phyloP scores from a whole-genome alignment of 2,113 vertebrate species.

The Tupaia tana region DNA sequence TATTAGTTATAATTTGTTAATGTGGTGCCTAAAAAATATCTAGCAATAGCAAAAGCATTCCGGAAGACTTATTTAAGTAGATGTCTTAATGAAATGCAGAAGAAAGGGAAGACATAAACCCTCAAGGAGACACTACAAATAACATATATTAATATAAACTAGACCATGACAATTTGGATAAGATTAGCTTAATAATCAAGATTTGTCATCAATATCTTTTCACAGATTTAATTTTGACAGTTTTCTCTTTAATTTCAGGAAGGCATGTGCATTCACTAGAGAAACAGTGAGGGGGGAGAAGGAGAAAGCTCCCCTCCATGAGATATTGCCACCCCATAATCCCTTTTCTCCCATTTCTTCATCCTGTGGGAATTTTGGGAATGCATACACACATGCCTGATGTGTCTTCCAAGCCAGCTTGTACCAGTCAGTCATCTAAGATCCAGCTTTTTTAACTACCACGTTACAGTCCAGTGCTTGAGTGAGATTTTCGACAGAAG shows the following conservation, averaged over 20 bases:
- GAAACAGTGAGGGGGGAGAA: too few species aligned
- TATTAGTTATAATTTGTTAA: conserved; percentile 23
- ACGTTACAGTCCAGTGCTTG: too few species aligned
- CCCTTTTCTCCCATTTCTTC: too few species aligned
- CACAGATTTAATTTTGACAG: conserved; percentile 19
- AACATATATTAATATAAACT: background rate
- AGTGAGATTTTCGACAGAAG: background rate
- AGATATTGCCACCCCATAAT: too few species aligned
- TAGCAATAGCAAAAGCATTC: background rate
- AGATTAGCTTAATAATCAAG: background rate
- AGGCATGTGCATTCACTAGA: too few species aligned
- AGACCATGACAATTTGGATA: background rate
- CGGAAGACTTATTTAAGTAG: background rate
- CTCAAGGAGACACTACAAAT: background rate
- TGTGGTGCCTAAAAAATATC: background rate
- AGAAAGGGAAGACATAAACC: background rate
- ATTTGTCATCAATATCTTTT: background rate
- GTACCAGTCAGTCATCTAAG: too few species aligned
- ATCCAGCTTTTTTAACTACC: too few species aligned
- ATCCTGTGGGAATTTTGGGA: too few species aligned
- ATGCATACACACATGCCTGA: too few species aligned
- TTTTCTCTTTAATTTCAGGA: too few species aligned
- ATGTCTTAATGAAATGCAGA: background rate
- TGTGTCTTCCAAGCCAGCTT: too few species aligned
- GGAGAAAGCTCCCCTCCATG: too few species aligned